Conservation (phyloP, 2,888 invertebrate species). For the Hylaea fasciaria region DNA sequence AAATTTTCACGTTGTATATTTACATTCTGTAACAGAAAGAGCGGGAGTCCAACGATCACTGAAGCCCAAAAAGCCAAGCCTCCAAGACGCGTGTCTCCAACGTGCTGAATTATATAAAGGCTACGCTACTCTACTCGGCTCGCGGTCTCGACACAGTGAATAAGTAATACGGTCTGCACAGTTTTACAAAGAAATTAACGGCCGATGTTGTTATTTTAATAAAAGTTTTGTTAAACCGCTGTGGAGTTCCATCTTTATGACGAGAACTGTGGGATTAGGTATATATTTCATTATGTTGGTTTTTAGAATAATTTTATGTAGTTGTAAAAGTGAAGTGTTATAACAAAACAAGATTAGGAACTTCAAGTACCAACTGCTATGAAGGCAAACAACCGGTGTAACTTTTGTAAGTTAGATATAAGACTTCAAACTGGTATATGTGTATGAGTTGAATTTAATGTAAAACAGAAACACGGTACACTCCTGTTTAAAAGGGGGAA, state of each 20-base stretch:
- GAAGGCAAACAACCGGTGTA: background rate
- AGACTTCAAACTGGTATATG: too few relatives aligned
- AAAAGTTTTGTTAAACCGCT: conserved; percentile 77
- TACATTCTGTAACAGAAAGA: too few relatives aligned
- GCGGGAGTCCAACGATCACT: conserved; percentile 1
- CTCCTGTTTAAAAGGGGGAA: conserved; percentile 47
- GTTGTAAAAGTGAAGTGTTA: background rate
- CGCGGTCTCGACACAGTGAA: conserved; percentile 75
- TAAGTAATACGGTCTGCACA: conserved; percentile 83
- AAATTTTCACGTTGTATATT: too few relatives aligned
- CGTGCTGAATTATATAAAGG: conserved; percentile 76
- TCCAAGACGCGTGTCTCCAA: conserved; percentile 44
- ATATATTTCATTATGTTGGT: conserved; percentile 50
- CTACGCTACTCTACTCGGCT: conserved; percentile 63
- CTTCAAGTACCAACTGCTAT: too few relatives aligned
- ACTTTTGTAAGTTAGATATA: too few relatives aligned
- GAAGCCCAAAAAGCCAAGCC: conserved; percentile 11
- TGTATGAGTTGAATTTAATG: background rate
- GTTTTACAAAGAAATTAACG: conserved; percentile 84
- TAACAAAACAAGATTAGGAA: too few relatives aligned
- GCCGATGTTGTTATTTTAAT: conserved; percentile 83
- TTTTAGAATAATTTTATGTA: background rate
- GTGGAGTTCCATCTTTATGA: conserved; percentile 77
- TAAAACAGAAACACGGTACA: conserved; percentile 10
- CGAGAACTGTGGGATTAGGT: conserved; percentile 68